Evolutionary conservation across 2,113 vertebrate species (phyloP).

Genomic region (Bostrychus sinensis): DNA sequence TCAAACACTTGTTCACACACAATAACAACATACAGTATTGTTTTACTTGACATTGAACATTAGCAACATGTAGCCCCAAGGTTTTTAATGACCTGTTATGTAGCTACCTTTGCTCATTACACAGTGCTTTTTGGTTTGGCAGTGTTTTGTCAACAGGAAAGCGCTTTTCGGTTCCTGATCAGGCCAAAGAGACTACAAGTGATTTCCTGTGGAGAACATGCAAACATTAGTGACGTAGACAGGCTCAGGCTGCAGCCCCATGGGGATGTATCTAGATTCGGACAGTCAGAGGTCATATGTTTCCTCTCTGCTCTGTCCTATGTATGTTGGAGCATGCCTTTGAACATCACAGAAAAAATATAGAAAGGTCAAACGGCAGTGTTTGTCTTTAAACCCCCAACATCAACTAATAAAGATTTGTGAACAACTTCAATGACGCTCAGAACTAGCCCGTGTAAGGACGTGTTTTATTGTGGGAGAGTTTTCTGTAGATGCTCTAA

Average conservation of each 20-base stretch:
- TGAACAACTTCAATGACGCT: slow-evolving; percentile 2
- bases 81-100: slow-evolving; percentile 38
- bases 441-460: neutral
- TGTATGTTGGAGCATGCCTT: slow-evolving; percentile 55
- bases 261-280: slow-evolving; percentile 61
- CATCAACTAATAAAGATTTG: neutral
- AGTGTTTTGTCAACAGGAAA: slow-evolving; percentile 58
- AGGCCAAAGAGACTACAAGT: slow-evolving; percentile 59
- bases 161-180: slow-evolving; percentile 63
- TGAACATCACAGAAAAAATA: slow-evolving; percentile 59
- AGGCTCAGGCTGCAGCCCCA: slow-evolving; percentile 26
- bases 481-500: slow-evolving; percentile 11
- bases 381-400: slow-evolving; percentile 29
- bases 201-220: slow-evolving; percentile 74
- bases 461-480: slow-evolving; percentile 3
- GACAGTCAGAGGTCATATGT: slow-evolving; percentile 70
- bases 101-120: slow-evolving; percentile 47
- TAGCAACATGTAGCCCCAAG: slow-evolving; percentile 1
- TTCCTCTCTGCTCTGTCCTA: slow-evolving; percentile 56
- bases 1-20: neutral
- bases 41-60: slow-evolving; percentile 18
- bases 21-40: slow-evolving; percentile 10
- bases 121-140: slow-evolving; percentile 26
- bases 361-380: slow-evolving; percentile 46
- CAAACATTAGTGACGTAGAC: slow-evolving; percentile 69